Conservation (phyloP, 1,140 invertebrate genomes). For the Drosophila sp. region DNA sequence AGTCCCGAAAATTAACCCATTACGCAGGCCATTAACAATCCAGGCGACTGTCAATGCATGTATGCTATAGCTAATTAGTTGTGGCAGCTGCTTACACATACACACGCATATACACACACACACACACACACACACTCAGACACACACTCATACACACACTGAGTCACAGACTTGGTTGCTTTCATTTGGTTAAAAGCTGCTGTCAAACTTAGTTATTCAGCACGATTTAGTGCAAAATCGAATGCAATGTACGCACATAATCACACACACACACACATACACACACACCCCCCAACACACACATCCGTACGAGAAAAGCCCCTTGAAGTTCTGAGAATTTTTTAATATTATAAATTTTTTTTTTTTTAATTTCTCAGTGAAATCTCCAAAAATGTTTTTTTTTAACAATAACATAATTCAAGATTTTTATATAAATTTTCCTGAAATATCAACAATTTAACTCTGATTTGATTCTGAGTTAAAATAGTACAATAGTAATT, state of each 20-base stretch:
- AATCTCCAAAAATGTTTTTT: too few relatives aligned
- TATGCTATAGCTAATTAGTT: constrained; percentile 71
- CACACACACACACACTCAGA: constrained; percentile 9
- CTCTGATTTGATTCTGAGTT: too few relatives aligned
- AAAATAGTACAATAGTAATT: too few relatives aligned
- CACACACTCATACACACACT: constrained; percentile 9
- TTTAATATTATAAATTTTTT: too few relatives aligned
- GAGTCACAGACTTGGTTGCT: constrained; percentile 12
- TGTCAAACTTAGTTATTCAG: constrained; percentile 69
- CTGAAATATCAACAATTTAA: too few relatives aligned
- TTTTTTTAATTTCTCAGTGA: too few relatives aligned
- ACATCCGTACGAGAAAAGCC: too few relatives aligned
- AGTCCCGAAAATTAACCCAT: constrained; percentile 82
- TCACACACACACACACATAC: constrained; percentile 4
- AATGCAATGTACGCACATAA: constrained; percentile 31
- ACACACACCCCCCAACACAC: neutral
- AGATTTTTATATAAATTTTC: too few relatives aligned
- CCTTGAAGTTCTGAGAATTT: too few relatives aligned
- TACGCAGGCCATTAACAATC: constrained; percentile 74
- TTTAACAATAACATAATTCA: too few relatives aligned
- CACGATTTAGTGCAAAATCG: constrained; percentile 56
- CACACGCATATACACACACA: constrained; percentile 8
- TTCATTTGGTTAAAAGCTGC: constrained; percentile 27
- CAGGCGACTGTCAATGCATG: constrained; percentile 63
- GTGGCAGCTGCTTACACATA: constrained; percentile 67